These are phyloP conservation scores for Nephotettix cincticeps DNA, from an alignment of 1,140 invertebrate species.

Conservation along the genomic window DNA sequence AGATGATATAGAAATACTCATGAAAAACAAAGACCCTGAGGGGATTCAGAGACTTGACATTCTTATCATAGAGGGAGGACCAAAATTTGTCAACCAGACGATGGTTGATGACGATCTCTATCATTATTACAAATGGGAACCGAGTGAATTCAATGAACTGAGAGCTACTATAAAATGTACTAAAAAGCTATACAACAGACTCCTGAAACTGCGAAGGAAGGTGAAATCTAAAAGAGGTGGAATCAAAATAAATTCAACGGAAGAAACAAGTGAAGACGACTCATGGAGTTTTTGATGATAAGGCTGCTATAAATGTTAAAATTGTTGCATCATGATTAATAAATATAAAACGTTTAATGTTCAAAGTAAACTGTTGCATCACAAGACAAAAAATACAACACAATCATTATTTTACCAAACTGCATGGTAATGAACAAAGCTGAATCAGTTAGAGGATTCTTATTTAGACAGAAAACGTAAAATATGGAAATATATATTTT, in stretches of 20 bases:
- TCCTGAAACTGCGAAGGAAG: neutral
- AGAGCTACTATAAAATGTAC: neutral
- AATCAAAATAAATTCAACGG: neutral
- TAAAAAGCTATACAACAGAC: neutral
- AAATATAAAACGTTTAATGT: no score
- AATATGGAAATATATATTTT: no score
- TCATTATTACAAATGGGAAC: slow-evolving; percentile 1
- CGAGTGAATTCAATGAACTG: slow-evolving; percentile 5
- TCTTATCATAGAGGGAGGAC: neutral
- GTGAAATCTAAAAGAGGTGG: neutral
- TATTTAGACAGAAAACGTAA: no score
- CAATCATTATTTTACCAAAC: no score
- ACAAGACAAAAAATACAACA: no score
- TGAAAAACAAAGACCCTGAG: neutral
- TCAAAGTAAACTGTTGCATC: no score
- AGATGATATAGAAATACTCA: neutral
- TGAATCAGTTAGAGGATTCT: no score
- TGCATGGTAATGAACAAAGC: no score
- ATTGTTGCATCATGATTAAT: no score
- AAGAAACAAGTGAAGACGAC: neutral
- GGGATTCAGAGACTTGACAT: neutral
- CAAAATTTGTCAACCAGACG: neutral
- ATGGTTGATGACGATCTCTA: neutral
- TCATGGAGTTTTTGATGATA: no score
- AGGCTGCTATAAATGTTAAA: no score